A percentile compares a stretch with the other conserved stretches of the same genome.
Conservation (phyloP, 1,140 invertebrate genomes). For the Drosophila rufa region DNA sequence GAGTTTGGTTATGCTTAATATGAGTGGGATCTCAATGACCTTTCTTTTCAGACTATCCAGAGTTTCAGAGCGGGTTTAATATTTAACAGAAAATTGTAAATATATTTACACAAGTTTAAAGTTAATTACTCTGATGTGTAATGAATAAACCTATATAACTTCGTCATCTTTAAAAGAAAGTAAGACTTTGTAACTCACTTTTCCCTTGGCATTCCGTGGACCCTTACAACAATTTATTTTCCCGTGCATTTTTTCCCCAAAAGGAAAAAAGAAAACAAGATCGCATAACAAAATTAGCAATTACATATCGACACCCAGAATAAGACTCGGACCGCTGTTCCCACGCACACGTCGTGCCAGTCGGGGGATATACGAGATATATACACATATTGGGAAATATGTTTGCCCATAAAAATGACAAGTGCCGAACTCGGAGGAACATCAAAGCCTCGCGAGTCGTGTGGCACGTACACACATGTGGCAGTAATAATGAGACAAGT, state of each 20-base stretch:
- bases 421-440: conserved; percentile 69
- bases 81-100: not conserved
- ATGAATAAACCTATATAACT: not conserved
- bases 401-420: conserved; percentile 76
- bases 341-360: conserved; percentile 34
- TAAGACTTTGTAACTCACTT: not conserved
- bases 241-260: not conserved
- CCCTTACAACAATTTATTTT: not conserved
- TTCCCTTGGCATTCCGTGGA: not conserved
- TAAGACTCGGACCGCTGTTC: conserved; percentile 36
- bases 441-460: conserved; percentile 58
- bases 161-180: too few relatives aligned
- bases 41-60: not conserved
- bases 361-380: conserved; percentile 14
- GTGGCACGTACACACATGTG: conserved; percentile 81
- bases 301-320: conserved; percentile 75
- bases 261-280: conserved; percentile 28
- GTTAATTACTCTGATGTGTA: not conserved
- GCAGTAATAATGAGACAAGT: conserved; percentile 82
- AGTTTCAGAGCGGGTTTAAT: not conserved
- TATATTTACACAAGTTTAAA: not conserved
- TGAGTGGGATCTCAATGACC: not conserved
- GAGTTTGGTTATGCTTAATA: not conserved
- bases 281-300: conserved; percentile 76
- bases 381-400: conserved; percentile 55